Evolutionary conservation across 2,888 invertebrate genomes (phyloP).

Genomic region (Chrysina gloriosa): DNA sequence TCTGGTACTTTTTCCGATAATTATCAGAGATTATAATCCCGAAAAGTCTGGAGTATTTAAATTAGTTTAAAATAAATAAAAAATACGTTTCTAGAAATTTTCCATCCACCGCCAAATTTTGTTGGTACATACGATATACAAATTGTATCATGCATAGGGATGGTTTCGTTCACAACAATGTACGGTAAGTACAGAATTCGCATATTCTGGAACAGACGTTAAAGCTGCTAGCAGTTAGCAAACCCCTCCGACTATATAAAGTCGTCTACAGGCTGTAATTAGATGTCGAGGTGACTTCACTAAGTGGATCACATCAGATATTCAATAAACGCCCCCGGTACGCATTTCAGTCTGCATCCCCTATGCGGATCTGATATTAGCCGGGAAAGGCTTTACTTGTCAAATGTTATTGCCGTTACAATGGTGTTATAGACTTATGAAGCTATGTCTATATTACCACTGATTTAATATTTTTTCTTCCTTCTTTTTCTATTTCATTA

Average conservation of each 20-base stretch:
- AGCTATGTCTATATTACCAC: conserved; percentile 22
- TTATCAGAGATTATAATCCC: too few species aligned
- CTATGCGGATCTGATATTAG: conserved; percentile 48
- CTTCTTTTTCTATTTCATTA: too few species aligned
- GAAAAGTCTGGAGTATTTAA: too few species aligned
- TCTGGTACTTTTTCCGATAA: too few species aligned
- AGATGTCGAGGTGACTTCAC: conserved; percentile 44
- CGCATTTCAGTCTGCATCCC: conserved; percentile 41
- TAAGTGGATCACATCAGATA: conserved; percentile 52
- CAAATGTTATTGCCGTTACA: conserved; percentile 48
- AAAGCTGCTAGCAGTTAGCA: conserved; percentile 11
- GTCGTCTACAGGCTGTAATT: conserved; percentile 42
- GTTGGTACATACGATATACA: too few species aligned
- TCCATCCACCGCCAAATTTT: too few species aligned
- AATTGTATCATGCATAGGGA: too few species aligned
- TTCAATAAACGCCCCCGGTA: conserved; percentile 49
- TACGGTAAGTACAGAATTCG: too few species aligned
- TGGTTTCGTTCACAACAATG: too few species aligned
- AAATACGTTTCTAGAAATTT: too few species aligned
- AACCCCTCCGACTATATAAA: conserved; percentile 18
- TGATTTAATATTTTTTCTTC: too few species aligned
- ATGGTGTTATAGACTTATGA: conserved; percentile 21
- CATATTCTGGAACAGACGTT: background rate
- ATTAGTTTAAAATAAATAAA: too few species aligned
- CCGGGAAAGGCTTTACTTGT: conserved; percentile 50